Conservation (phyloP, 2,888 invertebrate species). For the Bellardia bayeri region DNA sequence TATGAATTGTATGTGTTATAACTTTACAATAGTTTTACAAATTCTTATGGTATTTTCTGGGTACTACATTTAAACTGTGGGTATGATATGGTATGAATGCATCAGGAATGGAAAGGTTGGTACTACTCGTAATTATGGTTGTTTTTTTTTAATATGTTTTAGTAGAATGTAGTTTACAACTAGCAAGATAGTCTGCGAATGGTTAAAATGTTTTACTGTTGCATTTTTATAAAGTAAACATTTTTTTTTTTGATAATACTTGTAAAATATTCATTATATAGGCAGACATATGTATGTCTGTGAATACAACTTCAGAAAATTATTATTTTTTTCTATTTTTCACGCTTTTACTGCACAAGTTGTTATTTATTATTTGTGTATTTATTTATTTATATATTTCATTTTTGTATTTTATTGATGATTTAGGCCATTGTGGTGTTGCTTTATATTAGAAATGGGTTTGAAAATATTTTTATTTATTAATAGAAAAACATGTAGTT, state of each 20-base stretch:
- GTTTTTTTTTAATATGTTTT: too few species aligned
- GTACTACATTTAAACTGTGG: too few species aligned
- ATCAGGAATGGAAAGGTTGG: too few species aligned
- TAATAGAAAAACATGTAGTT: neutral
- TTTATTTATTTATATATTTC: neutral
- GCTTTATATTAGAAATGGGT: neutral
- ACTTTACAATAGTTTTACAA: too few species aligned
- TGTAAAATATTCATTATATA: neutral
- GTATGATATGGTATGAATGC: too few species aligned
- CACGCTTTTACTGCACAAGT: neutral
- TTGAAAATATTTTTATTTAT: neutral
- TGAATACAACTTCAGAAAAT: neutral
- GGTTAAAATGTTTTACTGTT: neutral
- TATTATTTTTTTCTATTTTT: conserved; percentile 1
- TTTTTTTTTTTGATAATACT: neutral
- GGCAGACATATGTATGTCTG: neutral
- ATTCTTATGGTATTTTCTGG: too few species aligned
- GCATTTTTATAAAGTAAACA: neutral
- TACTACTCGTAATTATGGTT: too few species aligned
- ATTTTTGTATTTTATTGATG: conserved; percentile 12
- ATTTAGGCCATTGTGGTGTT: conserved; percentile 25
- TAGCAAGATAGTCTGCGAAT: too few species aligned
- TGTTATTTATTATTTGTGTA: conserved; percentile 34
- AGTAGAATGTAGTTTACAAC: too few species aligned
- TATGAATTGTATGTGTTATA: too few species aligned